Percentiles rank a stretch among this genome's conserved stretches.
Evolutionary conservation across 2,888 invertebrate species (phyloP).

Genomic region (Dynastes grantii): DNA sequence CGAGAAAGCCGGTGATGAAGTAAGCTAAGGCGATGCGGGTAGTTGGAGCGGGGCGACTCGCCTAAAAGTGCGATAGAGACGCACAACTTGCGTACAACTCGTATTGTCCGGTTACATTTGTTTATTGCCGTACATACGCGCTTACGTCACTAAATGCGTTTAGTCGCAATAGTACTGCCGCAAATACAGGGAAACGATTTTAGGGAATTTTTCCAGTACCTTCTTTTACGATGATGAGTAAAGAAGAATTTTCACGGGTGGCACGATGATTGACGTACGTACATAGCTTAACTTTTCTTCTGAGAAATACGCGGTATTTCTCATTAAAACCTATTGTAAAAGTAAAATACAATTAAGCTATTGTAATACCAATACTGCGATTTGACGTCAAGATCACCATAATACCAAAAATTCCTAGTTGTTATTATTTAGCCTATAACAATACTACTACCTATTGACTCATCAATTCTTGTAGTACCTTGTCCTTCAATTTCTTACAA

Average conservation of each 20-base stretch:
- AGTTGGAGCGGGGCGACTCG: too few relatives aligned
- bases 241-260: background rate
- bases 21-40: too few relatives aligned
- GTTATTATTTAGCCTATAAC: too few relatives aligned
- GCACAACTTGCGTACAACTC: too few relatives aligned
- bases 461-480: background rate
- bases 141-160: background rate
- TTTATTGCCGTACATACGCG: too few relatives aligned
- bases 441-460: background rate
- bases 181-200: background rate
- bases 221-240: background rate
- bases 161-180: background rate
- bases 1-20: too few relatives aligned
- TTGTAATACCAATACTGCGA: background rate
- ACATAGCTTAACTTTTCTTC: background rate
- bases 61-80: too few relatives aligned
- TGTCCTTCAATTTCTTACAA: too few relatives aligned
- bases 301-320: conserved; percentile 18
- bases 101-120: too few relatives aligned
- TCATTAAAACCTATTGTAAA: background rate
- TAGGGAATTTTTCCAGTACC: background rate
- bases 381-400: conserved; percentile 27
- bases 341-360: background rate
- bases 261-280: background rate
- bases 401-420: background rate